phyloP scores from a whole-genome alignment of 2,113 vertebrate genomes.

The Nannospalax galili region DNA sequence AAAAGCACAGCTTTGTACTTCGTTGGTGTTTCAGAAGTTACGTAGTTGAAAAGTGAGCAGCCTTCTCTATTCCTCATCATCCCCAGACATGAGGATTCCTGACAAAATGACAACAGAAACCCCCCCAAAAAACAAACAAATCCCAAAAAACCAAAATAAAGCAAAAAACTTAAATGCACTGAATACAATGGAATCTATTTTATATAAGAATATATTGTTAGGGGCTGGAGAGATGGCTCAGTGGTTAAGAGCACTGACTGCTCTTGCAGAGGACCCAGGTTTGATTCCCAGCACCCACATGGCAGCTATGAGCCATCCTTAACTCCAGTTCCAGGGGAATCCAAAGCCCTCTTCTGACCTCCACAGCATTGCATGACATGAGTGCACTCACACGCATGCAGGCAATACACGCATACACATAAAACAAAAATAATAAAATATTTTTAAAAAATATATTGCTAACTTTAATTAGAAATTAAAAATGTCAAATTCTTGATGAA shows the following conservation, averaged over 20 bases:
- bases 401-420: too few relatives aligned
- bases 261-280: too few relatives aligned
- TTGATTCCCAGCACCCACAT: too few relatives aligned
- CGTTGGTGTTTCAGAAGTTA: constrained; percentile 56
- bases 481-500: constrained; percentile 53
- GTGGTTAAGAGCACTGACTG: too few relatives aligned
- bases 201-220: constrained; percentile 53
- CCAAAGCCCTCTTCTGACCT: too few relatives aligned
- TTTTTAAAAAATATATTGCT: constrained; percentile 62
- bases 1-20: constrained; percentile 3
- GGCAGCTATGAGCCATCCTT: too few relatives aligned
- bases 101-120: not conserved
- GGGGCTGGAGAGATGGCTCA: too few relatives aligned
- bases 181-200: constrained; percentile 70
- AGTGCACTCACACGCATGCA: too few relatives aligned
- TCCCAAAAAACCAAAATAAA: not conserved
- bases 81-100: not conserved
- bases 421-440: too few relatives aligned
- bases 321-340: too few relatives aligned
- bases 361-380: too few relatives aligned
- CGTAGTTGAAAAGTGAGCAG: constrained; percentile 56
- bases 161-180: not conserved
- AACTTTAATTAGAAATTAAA: constrained; percentile 23
- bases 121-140: too few relatives aligned
- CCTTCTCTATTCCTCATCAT: not conserved